Evolutionary conservation across 2,113 vertebrate species (phyloP).

Genomic region (Barnardius zonarius): DNA sequence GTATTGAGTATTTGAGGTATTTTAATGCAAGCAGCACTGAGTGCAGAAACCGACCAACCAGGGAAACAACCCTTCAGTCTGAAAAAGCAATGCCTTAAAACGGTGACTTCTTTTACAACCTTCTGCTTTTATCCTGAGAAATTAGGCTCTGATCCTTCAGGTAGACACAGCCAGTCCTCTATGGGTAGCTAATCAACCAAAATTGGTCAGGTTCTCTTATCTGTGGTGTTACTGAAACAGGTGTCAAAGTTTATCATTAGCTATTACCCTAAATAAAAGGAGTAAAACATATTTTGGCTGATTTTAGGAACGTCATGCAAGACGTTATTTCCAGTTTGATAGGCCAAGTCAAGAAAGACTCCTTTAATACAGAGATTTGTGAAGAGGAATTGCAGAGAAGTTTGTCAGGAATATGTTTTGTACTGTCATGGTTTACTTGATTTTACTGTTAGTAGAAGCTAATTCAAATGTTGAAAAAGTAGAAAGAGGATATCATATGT

Average conservation of each 20-base stretch:
- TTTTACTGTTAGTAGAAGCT: not conserved
- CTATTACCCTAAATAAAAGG: not conserved
- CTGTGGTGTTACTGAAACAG: not conserved
- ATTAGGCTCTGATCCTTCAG: not conserved
- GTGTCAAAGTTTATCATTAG: not conserved
- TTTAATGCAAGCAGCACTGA: not conserved
- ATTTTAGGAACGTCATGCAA: not conserved
- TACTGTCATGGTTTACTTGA: not conserved
- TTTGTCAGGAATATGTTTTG: not conserved
- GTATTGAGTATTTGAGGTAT: not conserved
- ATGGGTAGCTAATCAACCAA: not conserved
- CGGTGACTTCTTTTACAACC: not conserved
- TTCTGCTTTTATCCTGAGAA: not conserved
- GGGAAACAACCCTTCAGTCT: accelerated
- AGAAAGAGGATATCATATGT: not conserved
- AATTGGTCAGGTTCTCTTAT: not conserved
- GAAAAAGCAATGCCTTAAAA: not conserved
- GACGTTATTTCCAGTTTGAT: not conserved
- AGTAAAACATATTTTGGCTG: not conserved
- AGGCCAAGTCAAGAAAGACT: not conserved
- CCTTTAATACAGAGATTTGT: not conserved
- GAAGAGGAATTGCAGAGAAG: not conserved
- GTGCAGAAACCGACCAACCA: not conserved
- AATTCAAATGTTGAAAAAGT: not conserved
- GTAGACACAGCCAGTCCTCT: not conserved